These are phyloP conservation scores for Hormiphora californensis DNA, from an alignment of 37 sponge, comb jelly and placozoan species.

Conservation along the genomic window DNA sequence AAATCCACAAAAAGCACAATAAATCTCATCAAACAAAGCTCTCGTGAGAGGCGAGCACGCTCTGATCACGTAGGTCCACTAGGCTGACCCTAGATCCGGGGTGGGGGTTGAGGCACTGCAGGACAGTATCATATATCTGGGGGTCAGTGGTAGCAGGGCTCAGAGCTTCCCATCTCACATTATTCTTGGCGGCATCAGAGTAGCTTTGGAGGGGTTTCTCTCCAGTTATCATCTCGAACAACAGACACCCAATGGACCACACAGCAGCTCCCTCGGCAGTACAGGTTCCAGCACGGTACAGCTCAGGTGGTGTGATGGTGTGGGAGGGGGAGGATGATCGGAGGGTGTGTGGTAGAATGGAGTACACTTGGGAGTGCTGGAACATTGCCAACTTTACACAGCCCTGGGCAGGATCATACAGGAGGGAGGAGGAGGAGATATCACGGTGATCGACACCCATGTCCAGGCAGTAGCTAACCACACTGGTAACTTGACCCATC, in stretches of 20 bases:
- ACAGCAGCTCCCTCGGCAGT: not conserved
- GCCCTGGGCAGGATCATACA: not conserved
- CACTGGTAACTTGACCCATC: not conserved
- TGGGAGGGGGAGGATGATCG: slow-evolving; percentile 8
- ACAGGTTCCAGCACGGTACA: not conserved
- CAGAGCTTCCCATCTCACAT: not conserved
- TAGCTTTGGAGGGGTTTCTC: not conserved
- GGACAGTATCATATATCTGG: not conserved
- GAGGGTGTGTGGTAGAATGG: slow-evolving; percentile 19
- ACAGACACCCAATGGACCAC: slow-evolving; percentile 2
- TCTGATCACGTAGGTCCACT: not conserved
- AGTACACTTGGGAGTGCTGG: not conserved
- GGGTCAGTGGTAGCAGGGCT: not conserved
- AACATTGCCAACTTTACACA: not conserved
- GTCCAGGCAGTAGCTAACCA: not conserved
- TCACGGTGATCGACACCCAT: slow-evolving; percentile 8
- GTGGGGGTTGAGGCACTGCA: slow-evolving; percentile 9
- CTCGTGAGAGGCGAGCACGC: not conserved
- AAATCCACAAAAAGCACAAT: no score
- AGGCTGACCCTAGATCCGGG: not conserved
- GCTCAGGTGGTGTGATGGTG: slow-evolving; percentile 8
- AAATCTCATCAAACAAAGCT: not conserved
- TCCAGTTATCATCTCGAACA: not conserved
- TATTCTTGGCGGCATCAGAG: slow-evolving; percentile 3
- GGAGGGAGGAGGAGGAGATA: not conserved